Conservation (phyloP, 2,888 invertebrate genomes). For the Amblyjoppa fuscipennis region DNA sequence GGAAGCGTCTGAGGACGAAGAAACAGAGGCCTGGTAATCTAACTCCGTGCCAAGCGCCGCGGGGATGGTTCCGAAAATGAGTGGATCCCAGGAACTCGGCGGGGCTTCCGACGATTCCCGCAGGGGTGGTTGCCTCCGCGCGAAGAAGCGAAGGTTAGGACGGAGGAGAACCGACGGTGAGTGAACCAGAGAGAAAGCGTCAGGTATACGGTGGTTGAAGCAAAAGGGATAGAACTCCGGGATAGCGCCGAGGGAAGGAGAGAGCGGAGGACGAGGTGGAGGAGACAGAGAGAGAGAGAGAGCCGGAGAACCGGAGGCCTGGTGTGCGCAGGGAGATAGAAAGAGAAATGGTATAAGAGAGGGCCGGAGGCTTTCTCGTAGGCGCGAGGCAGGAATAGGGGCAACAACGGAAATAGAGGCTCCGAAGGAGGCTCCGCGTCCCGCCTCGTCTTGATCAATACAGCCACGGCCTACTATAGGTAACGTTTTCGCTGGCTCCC, state of each 20-base stretch:
- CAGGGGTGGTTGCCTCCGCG: conserved; percentile 67
- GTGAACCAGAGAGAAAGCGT: conserved; percentile 67
- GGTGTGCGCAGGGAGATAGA: conserved; percentile 47
- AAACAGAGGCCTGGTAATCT: conserved; percentile 70
- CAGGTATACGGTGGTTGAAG: conserved; percentile 63
- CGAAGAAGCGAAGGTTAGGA: conserved; percentile 55
- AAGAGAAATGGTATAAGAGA: conserved; percentile 63
- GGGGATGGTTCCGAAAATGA: conserved; percentile 77
- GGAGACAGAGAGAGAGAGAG: conserved; percentile 16
- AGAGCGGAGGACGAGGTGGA: conserved; percentile 49
- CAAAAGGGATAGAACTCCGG: conserved; percentile 35
- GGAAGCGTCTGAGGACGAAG: conserved; percentile 33
- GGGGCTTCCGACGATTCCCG: conserved; percentile 73
- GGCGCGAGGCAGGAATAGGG: conserved; percentile 82
- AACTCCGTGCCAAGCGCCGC: conserved; percentile 76
- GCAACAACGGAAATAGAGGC: conserved; percentile 84
- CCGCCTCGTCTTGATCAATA: conserved; percentile 85
- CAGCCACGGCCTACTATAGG: conserved; percentile 83
- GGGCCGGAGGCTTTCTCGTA: conserved; percentile 77
- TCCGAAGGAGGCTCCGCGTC: conserved; percentile 81
- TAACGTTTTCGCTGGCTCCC: conserved; percentile 81
- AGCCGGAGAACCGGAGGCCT: conserved; percentile 20
- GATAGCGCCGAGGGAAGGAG: not conserved
- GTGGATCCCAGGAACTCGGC: conserved; percentile 74
- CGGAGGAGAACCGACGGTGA: conserved; percentile 59